Base-by-base conservation (phyloP, 2,797 vertebrate genomes). In the Nannoperca obscura region DNA sequence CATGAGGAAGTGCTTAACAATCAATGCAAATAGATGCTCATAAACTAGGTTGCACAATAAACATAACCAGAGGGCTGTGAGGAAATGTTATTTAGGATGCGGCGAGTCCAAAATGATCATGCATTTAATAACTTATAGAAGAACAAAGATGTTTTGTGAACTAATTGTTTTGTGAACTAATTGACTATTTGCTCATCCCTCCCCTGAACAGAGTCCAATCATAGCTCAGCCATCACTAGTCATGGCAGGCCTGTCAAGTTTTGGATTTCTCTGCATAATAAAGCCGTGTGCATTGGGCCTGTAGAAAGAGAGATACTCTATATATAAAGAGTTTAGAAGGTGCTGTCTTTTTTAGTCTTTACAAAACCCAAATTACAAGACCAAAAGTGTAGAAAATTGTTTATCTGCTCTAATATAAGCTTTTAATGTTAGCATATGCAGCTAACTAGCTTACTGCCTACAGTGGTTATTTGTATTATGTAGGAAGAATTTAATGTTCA, bases 21-120 rank as follows among this genome's bases (percentile, higher is more conserved):
- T 74, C 71, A 79, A 22, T 68, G 55, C 38, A 81, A 84, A 69
- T 46, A 78, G 54, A 80, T 52, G 57, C 32, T 61, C 24, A 53
- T 54, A 72, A 86, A 71, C 50, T 61, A 40, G 32, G 67, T 60
- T 69, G 63, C 49, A 34, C 67, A 82, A 86, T 7, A 47, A 54
- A 42, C 30, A 62, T 6, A 54, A 71, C 7, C 42, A 40, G 53
- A 34, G 44, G 32, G 24, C n/a, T 71, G 42, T 66, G 22, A 12
- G 60, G 44, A 49, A 54, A 44, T 27, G 24, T 44, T 74, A 44
- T 66, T 47, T 40, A 63, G 50, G n/a, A 46, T 47, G 20, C 5
- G 9, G 10, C 3, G 24, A 58, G 40, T 53, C 40, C 22, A 34
- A 44, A 44, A 53, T 53, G 0, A 30, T 27, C 30, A 15, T 30